Percentiles rank a stretch among this genome's conserved stretches.
These are phyloP conservation scores for Margaritifera margaritifera DNA, from an alignment of 2,888 invertebrate genomes.

Conservation along the genomic window DNA sequence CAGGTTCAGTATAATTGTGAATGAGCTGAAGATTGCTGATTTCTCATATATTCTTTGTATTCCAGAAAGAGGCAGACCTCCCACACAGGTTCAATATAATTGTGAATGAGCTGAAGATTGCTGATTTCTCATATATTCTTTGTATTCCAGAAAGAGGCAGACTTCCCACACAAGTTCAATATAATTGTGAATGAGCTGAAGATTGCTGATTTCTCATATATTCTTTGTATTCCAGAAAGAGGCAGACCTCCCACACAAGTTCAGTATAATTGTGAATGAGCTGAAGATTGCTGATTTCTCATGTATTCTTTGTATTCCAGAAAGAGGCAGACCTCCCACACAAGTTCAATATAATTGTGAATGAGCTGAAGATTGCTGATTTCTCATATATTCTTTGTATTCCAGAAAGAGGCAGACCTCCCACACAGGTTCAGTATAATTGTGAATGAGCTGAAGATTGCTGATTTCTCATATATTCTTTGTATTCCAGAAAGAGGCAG, in stretches of 20 bases:
- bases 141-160: conserved; percentile 59
- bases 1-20: conserved; percentile 71
- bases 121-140: too few relatives aligned
- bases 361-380: conserved; percentile 71
- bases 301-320: too few relatives aligned
- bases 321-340: conserved; percentile 68
- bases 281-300: conserved; percentile 70
- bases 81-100: conserved; percentile 72
- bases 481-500: conserved; percentile 59
- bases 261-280: conserved; percentile 72
- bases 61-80: conserved; percentile 64
- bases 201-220: too few relatives aligned
- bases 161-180: conserved; percentile 71
- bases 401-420: conserved; percentile 64
- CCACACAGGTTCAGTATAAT: conserved; percentile 72
- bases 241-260: conserved; percentile 70
- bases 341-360: conserved; percentile 71
- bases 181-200: conserved; percentile 72
- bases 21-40: conserved; percentile 71
- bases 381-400: too few relatives aligned
- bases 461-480: too few relatives aligned
- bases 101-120: conserved; percentile 70
- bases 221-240: conserved; percentile 56
- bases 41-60: too few relatives aligned
- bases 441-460: conserved; percentile 70